A percentile compares a stretch with the other conserved stretches of the same genome.
These are phyloP conservation scores for Oryzaephilus surinamensis DNA, from an alignment of 1,140 invertebrate species.

Conservation along the genomic window DNA sequence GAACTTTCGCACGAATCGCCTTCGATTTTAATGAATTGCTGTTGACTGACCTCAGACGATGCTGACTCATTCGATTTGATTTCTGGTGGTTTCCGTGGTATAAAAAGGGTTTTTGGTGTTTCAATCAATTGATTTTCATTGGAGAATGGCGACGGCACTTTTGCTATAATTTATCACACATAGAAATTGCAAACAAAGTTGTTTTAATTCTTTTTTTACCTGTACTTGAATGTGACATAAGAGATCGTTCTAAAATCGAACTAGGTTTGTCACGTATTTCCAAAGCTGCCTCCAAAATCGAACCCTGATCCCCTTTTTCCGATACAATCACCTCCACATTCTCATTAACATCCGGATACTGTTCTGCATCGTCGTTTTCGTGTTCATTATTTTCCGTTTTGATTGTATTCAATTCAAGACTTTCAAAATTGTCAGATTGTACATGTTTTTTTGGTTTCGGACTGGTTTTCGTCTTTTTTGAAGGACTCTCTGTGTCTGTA, in stretches of 20 bases:
- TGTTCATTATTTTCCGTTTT: slow-evolving; percentile 19
- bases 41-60: slow-evolving; percentile 22
- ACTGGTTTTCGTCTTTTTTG: slow-evolving; percentile 4
- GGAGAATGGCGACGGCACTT: slow-evolving; percentile 14
- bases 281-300: slow-evolving; percentile 31
- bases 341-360: slow-evolving; percentile 20
- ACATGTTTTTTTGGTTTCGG: neutral
- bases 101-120: slow-evolving; percentile 21
- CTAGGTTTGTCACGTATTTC: slow-evolving; percentile 23
- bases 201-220: slow-evolving; percentile 12
- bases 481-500: neutral
- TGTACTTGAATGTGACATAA: slow-evolving; percentile 25
- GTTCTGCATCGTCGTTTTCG: slow-evolving; percentile 15
- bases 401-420: slow-evolving; percentile 14
- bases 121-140: slow-evolving; percentile 2
- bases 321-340: slow-evolving; percentile 15
- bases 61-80: slow-evolving; percentile 17
- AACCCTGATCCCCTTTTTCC: slow-evolving; percentile 22
- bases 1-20: slow-evolving; percentile 11
- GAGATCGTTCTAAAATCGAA: slow-evolving; percentile 33
- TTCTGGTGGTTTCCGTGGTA: slow-evolving; percentile 27
- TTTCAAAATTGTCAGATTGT: slow-evolving; percentile 4
- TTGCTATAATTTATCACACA: slow-evolving; percentile 15
- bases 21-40: slow-evolving; percentile 25
- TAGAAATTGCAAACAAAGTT: slow-evolving; percentile 3